Evolutionary conservation across 2,113 vertebrate genomes (phyloP).

Genomic region (Siniperca knerii): DNA sequence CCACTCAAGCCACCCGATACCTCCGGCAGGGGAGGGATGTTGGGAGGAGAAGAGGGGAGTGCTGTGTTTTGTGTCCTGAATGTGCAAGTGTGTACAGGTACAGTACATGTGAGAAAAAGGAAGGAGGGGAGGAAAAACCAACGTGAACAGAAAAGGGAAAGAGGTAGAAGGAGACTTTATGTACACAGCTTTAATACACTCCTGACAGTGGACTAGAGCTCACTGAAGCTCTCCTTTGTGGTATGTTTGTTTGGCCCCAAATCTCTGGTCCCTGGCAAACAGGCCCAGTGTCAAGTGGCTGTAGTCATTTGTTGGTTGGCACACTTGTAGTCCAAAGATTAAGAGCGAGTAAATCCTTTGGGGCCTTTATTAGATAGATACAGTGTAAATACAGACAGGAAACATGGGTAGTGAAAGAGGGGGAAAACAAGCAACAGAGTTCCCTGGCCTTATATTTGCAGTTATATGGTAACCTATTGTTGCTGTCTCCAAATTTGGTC

Average conservation of each 20-base stretch:
- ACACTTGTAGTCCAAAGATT: conserved; percentile 37
- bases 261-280: conserved; percentile 48
- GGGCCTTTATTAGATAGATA: not conserved
- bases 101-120: conserved; percentile 19
- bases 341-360: conserved; percentile 18
- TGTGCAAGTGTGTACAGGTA: conserved; percentile 55
- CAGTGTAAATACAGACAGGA: conserved; percentile 4
- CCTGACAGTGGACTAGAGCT: conserved; percentile 52
- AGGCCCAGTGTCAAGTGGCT: conserved; percentile 42
- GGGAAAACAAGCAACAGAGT: not conserved
- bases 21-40: conserved; percentile 49
- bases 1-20: conserved; percentile 79
- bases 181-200: conserved; percentile 29
- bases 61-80: conserved; percentile 33
- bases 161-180: conserved; percentile 4
- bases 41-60: not conserved
- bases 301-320: conserved; percentile 12
- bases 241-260: conserved; percentile 50
- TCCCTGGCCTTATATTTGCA: not conserved
- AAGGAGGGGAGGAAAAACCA: not conserved
- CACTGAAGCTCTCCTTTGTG: conserved; percentile 54
- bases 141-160: not conserved
- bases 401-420: not conserved
- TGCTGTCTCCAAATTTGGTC: not conserved
- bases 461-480: not conserved